These are phyloP conservation scores for Petrolisthes manimaculis DNA, from an alignment of 2,888 invertebrate genomes.

Conservation along the genomic window DNA sequence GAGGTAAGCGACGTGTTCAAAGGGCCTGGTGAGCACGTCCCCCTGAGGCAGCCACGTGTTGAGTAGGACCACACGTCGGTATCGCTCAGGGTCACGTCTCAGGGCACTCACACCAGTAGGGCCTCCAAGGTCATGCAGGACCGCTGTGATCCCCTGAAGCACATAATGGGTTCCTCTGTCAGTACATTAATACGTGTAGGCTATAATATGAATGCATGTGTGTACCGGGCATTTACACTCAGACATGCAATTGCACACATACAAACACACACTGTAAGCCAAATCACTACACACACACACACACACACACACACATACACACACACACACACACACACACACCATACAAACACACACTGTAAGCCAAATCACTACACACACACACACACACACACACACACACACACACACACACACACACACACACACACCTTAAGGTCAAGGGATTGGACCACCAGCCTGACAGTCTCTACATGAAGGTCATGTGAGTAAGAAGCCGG, in stretches of 20 bases:
- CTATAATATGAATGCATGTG: too few species aligned
- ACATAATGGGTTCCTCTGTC: not conserved
- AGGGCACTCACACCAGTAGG: constrained; percentile 62
- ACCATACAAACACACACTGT: too few species aligned
- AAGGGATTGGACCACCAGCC: constrained; percentile 25
- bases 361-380: too few species aligned
- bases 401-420: too few species aligned
- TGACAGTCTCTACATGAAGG: constrained; percentile 42
- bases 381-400: too few species aligned
- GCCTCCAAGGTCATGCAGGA: constrained; percentile 61
- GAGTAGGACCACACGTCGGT: constrained; percentile 56
- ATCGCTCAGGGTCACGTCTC: constrained; percentile 33
- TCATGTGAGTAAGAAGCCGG: constrained; percentile 43
- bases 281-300: too few species aligned
- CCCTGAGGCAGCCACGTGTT: constrained; percentile 62
- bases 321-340: constrained; percentile 24
- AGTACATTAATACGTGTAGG: too few species aligned
- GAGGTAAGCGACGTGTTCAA: constrained; percentile 44
- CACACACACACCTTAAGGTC: constrained; percentile 30
- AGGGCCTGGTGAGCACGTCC: constrained; percentile 20
- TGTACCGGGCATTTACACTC: too few species aligned
- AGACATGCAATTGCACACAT: too few species aligned
- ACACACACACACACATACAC: constrained; percentile 23
- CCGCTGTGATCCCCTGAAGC: constrained; percentile 54
- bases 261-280: too few species aligned